Evolutionary conservation across 1,140 invertebrate genomes (phyloP).

Genomic region (Lethocerus indicus): DNA sequence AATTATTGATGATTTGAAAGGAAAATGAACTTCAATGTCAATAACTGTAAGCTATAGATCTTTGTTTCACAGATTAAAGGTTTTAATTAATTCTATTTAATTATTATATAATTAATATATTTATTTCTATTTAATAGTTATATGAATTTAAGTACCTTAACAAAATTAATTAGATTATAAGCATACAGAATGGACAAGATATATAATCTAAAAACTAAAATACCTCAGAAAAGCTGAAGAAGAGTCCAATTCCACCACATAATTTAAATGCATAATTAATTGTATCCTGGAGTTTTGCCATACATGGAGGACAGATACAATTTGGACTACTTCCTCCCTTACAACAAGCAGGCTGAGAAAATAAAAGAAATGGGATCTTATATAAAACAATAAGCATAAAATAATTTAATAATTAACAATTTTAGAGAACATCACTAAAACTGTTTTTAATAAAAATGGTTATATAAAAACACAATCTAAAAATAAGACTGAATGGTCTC

Average conservation of each 20-base stretch:
- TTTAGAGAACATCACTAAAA: background rate
- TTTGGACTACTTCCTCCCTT: background rate
- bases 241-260: slow-evolving; percentile 80
- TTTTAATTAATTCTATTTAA: no score
- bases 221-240: slow-evolving; percentile 97
- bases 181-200: no score
- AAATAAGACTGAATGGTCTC: background rate
- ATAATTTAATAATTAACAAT: background rate
- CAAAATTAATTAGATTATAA: no score
- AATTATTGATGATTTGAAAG: no score
- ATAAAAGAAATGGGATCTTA: background rate
- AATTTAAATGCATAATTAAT: slow-evolving; percentile 79
- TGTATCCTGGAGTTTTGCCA: slow-evolving; percentile 50
- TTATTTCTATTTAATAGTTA: no score
- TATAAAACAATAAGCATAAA: background rate
- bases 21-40: no score
- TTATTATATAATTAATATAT: no score
- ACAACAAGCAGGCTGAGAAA: slow-evolving; percentile 12
- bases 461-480: background rate
- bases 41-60: no score
- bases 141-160: no score
- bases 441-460: background rate
- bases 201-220: background rate
- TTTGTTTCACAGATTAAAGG: no score
- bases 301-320: slow-evolving; percentile 47